These are phyloP conservation scores for Temnothorax ravouxi DNA, from an alignment of 2,888 invertebrate species.

Conservation along the genomic window DNA sequence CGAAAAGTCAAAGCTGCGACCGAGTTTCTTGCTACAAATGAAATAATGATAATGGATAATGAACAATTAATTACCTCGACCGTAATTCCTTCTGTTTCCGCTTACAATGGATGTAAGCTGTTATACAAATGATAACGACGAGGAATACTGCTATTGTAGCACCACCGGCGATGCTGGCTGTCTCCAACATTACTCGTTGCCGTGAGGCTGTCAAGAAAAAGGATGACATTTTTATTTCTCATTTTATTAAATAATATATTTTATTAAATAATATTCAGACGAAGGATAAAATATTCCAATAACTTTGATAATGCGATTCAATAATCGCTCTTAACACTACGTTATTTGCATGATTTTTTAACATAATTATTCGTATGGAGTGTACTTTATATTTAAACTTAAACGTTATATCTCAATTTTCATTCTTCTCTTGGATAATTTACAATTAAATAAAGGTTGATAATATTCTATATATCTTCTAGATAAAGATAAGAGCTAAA, in stretches of 20 bases:
- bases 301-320: not conserved
- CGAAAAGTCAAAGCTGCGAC: not conserved
- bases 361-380: not conserved
- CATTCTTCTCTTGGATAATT: not conserved
- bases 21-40: not conserved
- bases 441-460: not conserved
- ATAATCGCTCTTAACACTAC: not conserved
- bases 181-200: slow-evolving; percentile 94
- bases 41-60: slow-evolving; percentile 21
- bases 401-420: not conserved
- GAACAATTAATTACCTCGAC: slow-evolving; percentile 80
- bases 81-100: slow-evolving; percentile 86
- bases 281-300: not conserved
- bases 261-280: not conserved
- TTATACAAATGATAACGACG: slow-evolving; percentile 86
- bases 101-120: slow-evolving; percentile 86
- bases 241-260: not conserved
- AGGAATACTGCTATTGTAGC: slow-evolving; percentile 88
- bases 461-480: too few relatives aligned
- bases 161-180: slow-evolving; percentile 95
- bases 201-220: slow-evolving; percentile 89
- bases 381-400: not conserved
- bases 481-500: not conserved
- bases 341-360: not conserved
- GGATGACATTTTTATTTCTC: slow-evolving; percentile 14